These are phyloP conservation scores for Brienomyrus longianalis DNA, from an alignment of 2,113 vertebrate species.

Conservation along the genomic window DNA sequence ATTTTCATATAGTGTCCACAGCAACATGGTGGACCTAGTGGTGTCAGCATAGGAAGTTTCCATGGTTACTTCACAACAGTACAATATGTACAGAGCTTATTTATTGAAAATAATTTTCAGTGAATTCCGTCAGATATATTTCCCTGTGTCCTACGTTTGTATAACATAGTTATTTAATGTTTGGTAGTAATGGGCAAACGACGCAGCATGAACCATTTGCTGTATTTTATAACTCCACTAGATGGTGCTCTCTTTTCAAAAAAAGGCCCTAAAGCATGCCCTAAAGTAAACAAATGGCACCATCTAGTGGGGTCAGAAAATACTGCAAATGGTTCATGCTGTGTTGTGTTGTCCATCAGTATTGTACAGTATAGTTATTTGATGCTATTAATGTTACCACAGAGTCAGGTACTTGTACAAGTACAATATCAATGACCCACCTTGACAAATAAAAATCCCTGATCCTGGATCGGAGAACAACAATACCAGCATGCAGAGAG, in stretches of 20 bases:
- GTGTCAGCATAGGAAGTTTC: not conserved
- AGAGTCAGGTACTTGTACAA: not conserved
- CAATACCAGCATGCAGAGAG: not conserved
- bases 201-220: not conserved
- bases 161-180: not conserved
- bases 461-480: not conserved
- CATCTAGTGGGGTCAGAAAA: not conserved
- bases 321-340: not conserved
- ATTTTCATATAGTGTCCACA: not conserved
- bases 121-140: not conserved
- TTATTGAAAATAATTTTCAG: not conserved
- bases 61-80: not conserved
- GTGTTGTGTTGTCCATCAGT: not conserved
- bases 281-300: not conserved
- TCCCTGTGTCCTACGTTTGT: not conserved
- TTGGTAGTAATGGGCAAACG: not conserved
- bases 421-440: not conserved
- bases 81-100: not conserved
- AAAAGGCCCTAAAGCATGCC: not conserved
- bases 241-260: not conserved
- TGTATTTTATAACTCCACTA: not conserved
- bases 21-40: not conserved
- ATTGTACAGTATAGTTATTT: not conserved
- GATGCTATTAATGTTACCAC: not conserved
- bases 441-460: not conserved